Percentiles rank a stretch among this genome's conserved stretches.
Evolutionary conservation across 2,797 vertebrate species (phyloP).

Genomic region (Channallabes apus): DNA sequence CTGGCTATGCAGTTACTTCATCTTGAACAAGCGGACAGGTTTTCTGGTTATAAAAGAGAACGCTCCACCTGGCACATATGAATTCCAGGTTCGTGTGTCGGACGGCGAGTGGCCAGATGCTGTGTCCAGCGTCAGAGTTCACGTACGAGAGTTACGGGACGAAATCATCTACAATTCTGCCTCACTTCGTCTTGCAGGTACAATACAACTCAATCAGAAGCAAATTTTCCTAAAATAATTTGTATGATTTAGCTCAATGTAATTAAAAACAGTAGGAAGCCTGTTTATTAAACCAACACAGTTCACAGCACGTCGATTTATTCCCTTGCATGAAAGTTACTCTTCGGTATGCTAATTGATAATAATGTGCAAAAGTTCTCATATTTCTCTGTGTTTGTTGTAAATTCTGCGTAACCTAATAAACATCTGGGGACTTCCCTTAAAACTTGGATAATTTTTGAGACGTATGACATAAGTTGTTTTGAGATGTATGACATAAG

Average conservation of each 20-base stretch:
- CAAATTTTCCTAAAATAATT: neutral
- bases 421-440: neutral
- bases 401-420: conserved; percentile 2
- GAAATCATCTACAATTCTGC: conserved; percentile 84
- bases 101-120: conserved; percentile 89
- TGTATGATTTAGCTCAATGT: neutral
- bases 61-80: conserved; percentile 76
- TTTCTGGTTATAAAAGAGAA: conserved; percentile 85
- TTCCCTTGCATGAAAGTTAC: conserved; percentile 22
- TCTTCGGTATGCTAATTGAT: neutral
- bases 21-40: conserved; percentile 85
- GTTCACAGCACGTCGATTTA: neutral
- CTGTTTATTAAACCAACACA: neutral
- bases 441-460: neutral
- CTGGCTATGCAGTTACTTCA: conserved; percentile 77
- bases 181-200: conserved; percentile 83
- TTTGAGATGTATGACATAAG: neutral
- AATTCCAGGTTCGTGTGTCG: conserved; percentile 83
- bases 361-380: conserved; percentile 17
- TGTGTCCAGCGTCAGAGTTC: conserved; percentile 77
- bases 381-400: conserved; percentile 1
- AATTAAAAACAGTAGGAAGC: neutral
- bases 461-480: neutral
- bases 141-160: conserved; percentile 80
- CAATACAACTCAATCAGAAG: neutral